Percentiles rank a stretch among this genome's conserved stretches.
phyloP scores from a whole-genome alignment of 2,113 vertebrate genomes.

The Tragelaphus strepsiceros region DNA sequence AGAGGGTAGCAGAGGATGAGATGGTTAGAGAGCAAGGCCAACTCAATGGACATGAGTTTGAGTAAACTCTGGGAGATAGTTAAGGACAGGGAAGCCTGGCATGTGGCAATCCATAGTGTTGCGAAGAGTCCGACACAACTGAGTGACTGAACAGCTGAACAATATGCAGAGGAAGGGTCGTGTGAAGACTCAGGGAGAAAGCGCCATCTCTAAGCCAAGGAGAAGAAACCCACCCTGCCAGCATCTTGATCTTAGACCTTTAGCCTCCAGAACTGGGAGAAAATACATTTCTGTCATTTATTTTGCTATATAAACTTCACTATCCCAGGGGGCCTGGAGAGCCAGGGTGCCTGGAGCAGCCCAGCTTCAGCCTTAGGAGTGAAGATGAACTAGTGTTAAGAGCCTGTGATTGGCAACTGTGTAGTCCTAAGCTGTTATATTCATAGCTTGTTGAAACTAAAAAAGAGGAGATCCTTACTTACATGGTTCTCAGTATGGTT shows the following conservation, averaged over 20 bases:
- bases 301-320: neutral
- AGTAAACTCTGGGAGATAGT: neutral
- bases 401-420: neutral
- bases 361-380: neutral
- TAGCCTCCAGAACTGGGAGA: neutral
- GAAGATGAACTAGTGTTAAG: neutral
- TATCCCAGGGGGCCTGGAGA: neutral
- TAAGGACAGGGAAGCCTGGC: neutral
- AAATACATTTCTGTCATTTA: neutral
- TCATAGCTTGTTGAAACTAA: neutral
- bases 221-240: neutral
- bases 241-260: neutral
- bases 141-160: neutral
- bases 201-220: neutral
- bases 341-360: neutral
- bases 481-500: neutral
- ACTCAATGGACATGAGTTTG: neutral
- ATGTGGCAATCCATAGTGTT: neutral
- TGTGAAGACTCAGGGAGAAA: neutral
- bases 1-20: neutral
- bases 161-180: neutral
- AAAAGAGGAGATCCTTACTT: neutral
- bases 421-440: neutral
- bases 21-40: neutral
- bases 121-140: fast-evolving